These are phyloP conservation scores for Cydia strobilella DNA, from an alignment of 1,140 invertebrate genomes.

Conservation along the genomic window DNA sequence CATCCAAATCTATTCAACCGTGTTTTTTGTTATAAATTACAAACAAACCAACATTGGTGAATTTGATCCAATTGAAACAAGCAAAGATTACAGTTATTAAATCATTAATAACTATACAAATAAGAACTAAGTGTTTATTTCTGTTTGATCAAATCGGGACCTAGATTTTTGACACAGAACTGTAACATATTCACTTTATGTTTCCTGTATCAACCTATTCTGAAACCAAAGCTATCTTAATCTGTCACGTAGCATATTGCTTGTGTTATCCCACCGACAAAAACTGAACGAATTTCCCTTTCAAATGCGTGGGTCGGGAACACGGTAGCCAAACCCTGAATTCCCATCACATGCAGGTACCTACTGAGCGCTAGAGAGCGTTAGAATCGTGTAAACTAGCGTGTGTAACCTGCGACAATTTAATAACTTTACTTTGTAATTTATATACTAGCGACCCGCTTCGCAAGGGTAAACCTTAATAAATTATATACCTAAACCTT, in stretches of 20 bases:
- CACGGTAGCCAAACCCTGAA: not conserved
- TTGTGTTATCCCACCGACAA: constrained; percentile 6
- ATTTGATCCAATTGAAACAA: not conserved
- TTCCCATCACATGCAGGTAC: not conserved
- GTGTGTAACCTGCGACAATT: too few species aligned
- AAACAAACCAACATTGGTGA: not conserved
- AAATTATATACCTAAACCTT: too few species aligned
- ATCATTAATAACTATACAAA: not conserved
- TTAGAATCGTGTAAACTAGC: not conserved
- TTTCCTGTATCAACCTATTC: not conserved
- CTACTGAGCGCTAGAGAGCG: too few species aligned
- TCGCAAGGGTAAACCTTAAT: too few species aligned
- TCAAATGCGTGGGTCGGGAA: constrained; percentile 9
- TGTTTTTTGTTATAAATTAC: too few species aligned
- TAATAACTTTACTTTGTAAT: too few species aligned
- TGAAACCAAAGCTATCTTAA: constrained; percentile 10
- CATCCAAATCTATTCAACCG: too few species aligned
- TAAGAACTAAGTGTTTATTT: not conserved
- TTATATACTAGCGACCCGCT: too few species aligned
- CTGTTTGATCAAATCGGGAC: not conserved
- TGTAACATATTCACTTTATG: not conserved
- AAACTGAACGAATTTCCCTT: constrained; percentile 28
- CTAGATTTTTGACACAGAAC: not conserved
- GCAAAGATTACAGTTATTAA: not conserved
- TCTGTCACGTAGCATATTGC: not conserved